These are phyloP conservation scores for Crossaster papposus DNA, from an alignment of 53 echinoderm and acorn worm species.

Conservation along the genomic window DNA sequence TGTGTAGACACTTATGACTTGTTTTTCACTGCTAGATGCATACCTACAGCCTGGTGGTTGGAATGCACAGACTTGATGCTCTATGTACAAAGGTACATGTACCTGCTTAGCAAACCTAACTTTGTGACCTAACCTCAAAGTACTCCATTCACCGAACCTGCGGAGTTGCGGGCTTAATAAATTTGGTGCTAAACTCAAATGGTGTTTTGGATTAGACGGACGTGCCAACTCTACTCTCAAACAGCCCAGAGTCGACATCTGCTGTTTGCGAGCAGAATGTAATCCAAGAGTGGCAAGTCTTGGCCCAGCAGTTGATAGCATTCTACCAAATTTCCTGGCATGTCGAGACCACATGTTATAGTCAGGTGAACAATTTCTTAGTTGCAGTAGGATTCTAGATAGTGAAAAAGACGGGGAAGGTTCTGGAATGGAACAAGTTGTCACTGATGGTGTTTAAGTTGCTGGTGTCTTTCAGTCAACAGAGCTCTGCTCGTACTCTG, in stretches of 20 bases:
- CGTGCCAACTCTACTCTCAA: neutral
- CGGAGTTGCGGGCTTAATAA: neutral
- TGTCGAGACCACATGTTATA: neutral
- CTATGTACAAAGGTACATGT: neutral
- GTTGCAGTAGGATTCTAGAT: no score
- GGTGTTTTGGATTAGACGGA: neutral
- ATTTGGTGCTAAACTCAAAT: no score
- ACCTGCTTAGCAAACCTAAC: neutral
- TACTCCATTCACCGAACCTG: neutral
- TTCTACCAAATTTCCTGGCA: neutral
- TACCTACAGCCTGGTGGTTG: neutral
- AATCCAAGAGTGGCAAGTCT: neutral
- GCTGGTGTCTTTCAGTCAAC: conserved; percentile 7
- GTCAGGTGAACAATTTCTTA: neutral
- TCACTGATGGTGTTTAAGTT: neutral
- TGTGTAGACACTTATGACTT: neutral
- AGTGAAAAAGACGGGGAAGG: no score
- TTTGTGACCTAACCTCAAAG: no score
- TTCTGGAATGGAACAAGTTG: neutral
- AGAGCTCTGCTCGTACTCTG: neutral
- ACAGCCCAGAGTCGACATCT: neutral
- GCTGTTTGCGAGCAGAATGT: neutral
- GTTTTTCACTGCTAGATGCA: neutral
- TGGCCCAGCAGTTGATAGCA: neutral
- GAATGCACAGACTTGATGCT: neutral